These are phyloP conservation scores for Ametastegia equiseti DNA, from an alignment of 2,888 invertebrate species.

Conservation along the genomic window DNA sequence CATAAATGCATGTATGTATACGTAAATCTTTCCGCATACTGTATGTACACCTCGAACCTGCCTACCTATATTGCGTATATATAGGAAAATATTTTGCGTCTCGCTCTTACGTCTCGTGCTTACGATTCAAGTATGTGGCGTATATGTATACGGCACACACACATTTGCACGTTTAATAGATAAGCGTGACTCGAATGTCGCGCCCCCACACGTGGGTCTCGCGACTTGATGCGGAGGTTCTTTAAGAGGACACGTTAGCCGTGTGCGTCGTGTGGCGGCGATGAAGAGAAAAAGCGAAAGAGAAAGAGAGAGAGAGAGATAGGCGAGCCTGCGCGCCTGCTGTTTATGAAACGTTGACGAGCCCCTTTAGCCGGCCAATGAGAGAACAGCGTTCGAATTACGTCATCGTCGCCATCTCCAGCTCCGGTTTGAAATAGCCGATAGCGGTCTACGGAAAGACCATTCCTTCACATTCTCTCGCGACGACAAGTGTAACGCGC, in stretches of 20 bases:
- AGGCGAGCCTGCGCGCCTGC: not conserved
- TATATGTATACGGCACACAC: not conserved
- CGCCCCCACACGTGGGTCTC: conserved; percentile 21
- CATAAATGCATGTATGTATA: not conserved
- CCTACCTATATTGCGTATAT: not conserved
- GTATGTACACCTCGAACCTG: too few species aligned
- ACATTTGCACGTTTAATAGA: not conserved
- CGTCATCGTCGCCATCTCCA: conserved; percentile 30
- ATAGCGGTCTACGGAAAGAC: not conserved
- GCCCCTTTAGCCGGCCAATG: conserved; percentile 41
- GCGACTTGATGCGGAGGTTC: not conserved
- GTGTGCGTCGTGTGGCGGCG: not conserved
- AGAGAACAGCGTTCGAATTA: not conserved
- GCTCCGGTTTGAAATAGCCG: conserved; percentile 45
- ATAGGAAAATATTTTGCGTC: not conserved
- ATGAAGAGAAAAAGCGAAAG: not conserved
- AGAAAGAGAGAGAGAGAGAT: not conserved
- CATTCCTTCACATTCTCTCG: conserved; percentile 46
- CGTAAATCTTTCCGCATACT: too few species aligned
- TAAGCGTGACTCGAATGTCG: conserved; percentile 14
- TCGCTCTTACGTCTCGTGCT: not conserved
- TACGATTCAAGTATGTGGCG: not conserved
- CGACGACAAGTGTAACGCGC: not conserved
- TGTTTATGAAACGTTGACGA: conserved; percentile 1
- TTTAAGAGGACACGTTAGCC: not conserved